phyloP scores from a whole-genome alignment of 2,113 vertebrate species.

The Boleophthalmus pectinirostris region DNA sequence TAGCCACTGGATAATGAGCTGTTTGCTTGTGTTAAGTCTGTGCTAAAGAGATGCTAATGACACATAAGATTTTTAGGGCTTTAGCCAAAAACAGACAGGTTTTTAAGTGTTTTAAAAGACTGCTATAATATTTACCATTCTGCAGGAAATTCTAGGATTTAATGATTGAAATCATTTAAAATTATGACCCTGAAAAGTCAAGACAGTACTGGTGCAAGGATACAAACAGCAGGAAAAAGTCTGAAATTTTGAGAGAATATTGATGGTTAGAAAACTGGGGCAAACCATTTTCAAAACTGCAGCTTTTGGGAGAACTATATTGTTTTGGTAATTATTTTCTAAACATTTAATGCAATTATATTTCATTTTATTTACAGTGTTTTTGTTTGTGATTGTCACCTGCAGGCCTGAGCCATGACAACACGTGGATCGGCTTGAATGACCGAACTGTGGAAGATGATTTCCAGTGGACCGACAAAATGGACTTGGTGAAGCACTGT shows the following conservation, averaged over 20 bases:
- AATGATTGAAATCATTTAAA: not conserved
- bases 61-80: not conserved
- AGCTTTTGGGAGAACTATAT: not conserved
- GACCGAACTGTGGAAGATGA: conserved; percentile 96
- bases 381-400: not conserved
- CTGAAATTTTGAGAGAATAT: not conserved
- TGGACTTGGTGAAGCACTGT: conserved; percentile 78
- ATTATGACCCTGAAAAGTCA: not conserved
- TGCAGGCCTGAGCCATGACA: conserved; percentile 90
- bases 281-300: not conserved
- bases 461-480: conserved; percentile 97
- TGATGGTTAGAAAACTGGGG: not conserved
- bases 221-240: not conserved
- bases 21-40: conserved; percentile 3
- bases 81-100: not conserved
- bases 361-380: not conserved
- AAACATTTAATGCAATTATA: not conserved
- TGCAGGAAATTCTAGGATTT: not conserved
- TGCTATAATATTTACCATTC: not conserved
- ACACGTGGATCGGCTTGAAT: conserved; percentile 95
- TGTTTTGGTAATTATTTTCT: not conserved
- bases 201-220: not conserved
- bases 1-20: conserved; percentile 7
- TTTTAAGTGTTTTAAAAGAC: not conserved
- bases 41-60: not conserved